A percentile compares a stretch with the other conserved stretches of the same genome.
phyloP scores from a whole-genome alignment of 2,888 invertebrate species.

The Sialis fuliginosa region DNA sequence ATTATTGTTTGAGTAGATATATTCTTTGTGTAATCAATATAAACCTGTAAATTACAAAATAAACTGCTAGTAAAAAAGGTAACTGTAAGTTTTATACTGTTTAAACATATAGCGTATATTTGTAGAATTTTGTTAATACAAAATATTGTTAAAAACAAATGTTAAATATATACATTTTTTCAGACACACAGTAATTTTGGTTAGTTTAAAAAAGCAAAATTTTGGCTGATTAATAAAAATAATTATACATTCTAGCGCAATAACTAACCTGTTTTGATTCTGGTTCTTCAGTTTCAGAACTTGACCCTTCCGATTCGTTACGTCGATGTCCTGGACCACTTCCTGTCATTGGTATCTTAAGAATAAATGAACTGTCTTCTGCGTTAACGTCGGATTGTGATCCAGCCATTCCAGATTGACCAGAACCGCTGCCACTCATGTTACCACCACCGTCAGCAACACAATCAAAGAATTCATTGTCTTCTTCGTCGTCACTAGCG shows the following conservation, averaged over 20 bases:
- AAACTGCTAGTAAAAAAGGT: too few species aligned
- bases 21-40: too few species aligned
- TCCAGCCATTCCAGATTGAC: constrained; percentile 28
- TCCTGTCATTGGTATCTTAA: constrained; percentile 38
- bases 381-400: constrained; percentile 23
- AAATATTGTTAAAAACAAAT: too few species aligned
- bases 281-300: constrained; percentile 30
- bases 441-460: constrained; percentile 20
- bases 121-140: too few species aligned
- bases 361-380: constrained; percentile 37
- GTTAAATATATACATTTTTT: too few species aligned
- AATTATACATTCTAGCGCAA: not conserved
- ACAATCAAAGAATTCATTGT: constrained; percentile 55
- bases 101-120: too few species aligned
- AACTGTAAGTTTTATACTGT: too few species aligned
- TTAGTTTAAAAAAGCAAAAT: not conserved
- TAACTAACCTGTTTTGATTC: constrained; percentile 5
- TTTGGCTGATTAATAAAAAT: not conserved
- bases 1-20: too few species aligned
- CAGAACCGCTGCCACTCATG: constrained; percentile 13
- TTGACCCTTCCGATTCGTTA: constrained; percentile 30
- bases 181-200: not conserved
- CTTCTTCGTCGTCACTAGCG: constrained; percentile 47
- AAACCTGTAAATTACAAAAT: too few species aligned
- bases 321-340: constrained; percentile 18